phyloP scores from a whole-genome alignment of 2,888 invertebrate genomes.

The Caenorhabditis sp. region DNA sequence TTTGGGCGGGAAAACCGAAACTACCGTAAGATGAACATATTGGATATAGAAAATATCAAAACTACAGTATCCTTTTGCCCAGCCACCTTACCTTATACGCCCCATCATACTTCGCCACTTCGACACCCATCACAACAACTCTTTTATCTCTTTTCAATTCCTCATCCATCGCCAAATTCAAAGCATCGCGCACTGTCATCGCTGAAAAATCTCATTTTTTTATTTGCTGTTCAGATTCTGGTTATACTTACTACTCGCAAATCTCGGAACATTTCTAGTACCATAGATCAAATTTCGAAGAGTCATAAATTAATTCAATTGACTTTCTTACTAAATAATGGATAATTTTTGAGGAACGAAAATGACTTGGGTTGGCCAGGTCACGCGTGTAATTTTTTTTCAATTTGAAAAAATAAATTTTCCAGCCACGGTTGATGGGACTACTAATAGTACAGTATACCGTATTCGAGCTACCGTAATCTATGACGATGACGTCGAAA shows the following conservation, averaged over 20 bases:
- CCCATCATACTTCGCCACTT: constrained; percentile 96
- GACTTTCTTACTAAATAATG: neutral
- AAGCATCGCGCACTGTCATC: constrained; percentile 93
- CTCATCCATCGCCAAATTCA: constrained; percentile 94
- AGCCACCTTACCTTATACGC: constrained; percentile 79
- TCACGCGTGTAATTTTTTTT: too few species aligned
- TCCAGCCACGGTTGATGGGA: neutral
- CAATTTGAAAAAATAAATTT: too few species aligned
- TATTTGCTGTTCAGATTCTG: neutral
- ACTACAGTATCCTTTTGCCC: too few species aligned
- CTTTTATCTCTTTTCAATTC: constrained; percentile 90
- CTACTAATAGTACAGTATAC: constrained; percentile 1
- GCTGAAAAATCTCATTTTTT: constrained; percentile 12
- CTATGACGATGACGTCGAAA: constrained; percentile 37
- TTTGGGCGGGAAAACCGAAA: too few species aligned
- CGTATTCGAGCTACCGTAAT: constrained; percentile 34
- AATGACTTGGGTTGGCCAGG: too few species aligned
- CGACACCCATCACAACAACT: constrained; percentile 91
- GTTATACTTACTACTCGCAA: neutral
- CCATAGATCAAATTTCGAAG: neutral
- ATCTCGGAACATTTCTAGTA: neutral
- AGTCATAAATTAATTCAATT: neutral
- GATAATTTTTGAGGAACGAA: too few species aligned
- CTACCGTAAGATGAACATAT: too few species aligned
- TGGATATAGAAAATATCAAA: too few species aligned